These are phyloP conservation scores for Carcina quercana DNA, from an alignment of 2,888 invertebrate genomes.

Conservation along the genomic window DNA sequence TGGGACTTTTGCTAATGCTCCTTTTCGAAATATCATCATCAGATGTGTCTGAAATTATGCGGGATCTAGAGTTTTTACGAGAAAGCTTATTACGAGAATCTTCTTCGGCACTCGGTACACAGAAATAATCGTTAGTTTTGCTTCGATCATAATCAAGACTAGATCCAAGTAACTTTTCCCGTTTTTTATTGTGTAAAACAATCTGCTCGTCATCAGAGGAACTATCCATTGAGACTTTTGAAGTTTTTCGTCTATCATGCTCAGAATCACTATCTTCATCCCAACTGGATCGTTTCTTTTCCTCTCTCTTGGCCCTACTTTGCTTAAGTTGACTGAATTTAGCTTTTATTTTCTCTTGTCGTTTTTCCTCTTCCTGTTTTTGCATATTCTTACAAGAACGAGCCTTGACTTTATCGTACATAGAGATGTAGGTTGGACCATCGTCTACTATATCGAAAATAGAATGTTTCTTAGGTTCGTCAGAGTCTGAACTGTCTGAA, in stretches of 20 bases:
- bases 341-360: conserved; percentile 89
- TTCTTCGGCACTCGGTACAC: conserved; percentile 64
- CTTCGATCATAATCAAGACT: conserved; percentile 48
- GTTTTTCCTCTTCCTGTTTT: conserved; percentile 91
- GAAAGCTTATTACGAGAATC: conserved; percentile 73
- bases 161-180: conserved; percentile 64
- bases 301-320: conserved; percentile 89
- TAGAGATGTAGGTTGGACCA: conserved; percentile 93
- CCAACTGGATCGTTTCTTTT: conserved; percentile 93
- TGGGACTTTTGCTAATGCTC: conserved; percentile 55
- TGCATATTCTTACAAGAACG: conserved; percentile 95
- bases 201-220: conserved; percentile 71
- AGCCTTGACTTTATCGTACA: conserved; percentile 98
- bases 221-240: conserved; percentile 63
- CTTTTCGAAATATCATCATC: conserved; percentile 78
- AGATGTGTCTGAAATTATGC: conserved; percentile 86
- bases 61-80: conserved; percentile 80
- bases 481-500: conserved; percentile 82
- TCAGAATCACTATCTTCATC: conserved; percentile 89
- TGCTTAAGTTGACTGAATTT: conserved; percentile 92
- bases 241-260: conserved; percentile 53
- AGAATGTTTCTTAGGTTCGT: conserved; percentile 91
- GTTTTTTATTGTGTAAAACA: conserved; percentile 53
- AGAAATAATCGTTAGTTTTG: conserved; percentile 66
- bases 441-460: conserved; percentile 93